Conservation (phyloP, 1,140 invertebrate genomes). For the Aphelenchoides besseyi region DNA sequence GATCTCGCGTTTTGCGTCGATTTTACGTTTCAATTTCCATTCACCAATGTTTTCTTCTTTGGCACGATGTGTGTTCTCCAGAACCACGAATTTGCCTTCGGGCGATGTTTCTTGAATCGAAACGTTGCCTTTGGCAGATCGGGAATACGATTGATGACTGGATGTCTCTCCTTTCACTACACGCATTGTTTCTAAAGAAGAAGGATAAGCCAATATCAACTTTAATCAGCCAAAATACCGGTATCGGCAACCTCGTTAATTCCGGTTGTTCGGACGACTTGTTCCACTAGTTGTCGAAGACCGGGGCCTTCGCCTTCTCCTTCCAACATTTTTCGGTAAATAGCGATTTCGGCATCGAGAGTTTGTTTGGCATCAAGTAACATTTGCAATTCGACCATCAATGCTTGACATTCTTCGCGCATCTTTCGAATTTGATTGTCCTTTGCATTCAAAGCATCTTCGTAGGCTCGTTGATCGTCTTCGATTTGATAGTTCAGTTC, state of each 20-base stretch:
- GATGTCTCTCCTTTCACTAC: slow-evolving; percentile 66
- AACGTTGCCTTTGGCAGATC: slow-evolving; percentile 65
- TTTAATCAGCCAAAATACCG: neutral
- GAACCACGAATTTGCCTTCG: slow-evolving; percentile 59
- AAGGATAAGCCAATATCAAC: neutral
- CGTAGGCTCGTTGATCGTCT: slow-evolving; percentile 63
- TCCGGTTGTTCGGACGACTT: slow-evolving; percentile 60
- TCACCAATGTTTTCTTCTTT: slow-evolving; percentile 60
- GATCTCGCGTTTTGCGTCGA: slow-evolving; percentile 59
- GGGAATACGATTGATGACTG: slow-evolving; percentile 66
- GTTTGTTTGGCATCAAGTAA: slow-evolving; percentile 65
- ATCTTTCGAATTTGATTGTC: slow-evolving; percentile 64
- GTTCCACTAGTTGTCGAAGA: slow-evolving; percentile 60
- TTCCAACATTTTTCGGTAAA: slow-evolving; percentile 62
- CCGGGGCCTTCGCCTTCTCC: slow-evolving; percentile 62
- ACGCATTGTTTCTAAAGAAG: slow-evolving; percentile 54
- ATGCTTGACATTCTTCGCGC: slow-evolving; percentile 63
- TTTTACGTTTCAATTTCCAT: slow-evolving; percentile 59
- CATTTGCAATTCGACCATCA: slow-evolving; percentile 64
- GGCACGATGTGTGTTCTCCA: slow-evolving; percentile 60
- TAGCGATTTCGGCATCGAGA: slow-evolving; percentile 61
- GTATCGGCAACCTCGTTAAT: slow-evolving; percentile 56
- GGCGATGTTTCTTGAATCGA: slow-evolving; percentile 63
- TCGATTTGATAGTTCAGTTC: slow-evolving; percentile 65
- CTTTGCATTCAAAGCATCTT: slow-evolving; percentile 61